Base-by-base conservation (phyloP, 2,888 invertebrate species). In the Lepidochrysops patricia region DNA sequence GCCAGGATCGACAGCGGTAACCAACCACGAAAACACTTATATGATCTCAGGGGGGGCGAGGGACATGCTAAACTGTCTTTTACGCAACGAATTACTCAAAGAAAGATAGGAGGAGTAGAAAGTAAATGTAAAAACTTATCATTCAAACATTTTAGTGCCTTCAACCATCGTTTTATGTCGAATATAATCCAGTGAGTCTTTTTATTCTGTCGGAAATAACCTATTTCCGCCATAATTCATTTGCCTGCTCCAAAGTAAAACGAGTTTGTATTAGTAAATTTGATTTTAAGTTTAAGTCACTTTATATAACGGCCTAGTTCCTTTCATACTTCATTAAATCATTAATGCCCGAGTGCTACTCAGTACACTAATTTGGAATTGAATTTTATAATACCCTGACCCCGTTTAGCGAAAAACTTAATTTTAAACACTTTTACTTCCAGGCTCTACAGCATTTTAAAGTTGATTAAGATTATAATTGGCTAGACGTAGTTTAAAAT, bases 291-390 rank as follows among this genome's bases (percentile, higher is more conserved):
- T 19, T 43, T 43, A 50, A 50, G 25, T 26, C 26, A 26, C 50
- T 50, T n/a, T 50, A 13, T 6, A 25, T 26, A 26, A 26, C 26
- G 50, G 50, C 50, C 50, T 50, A 50, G 50, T 50, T 50, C 26
- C 26, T 50, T 26, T 50, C 50, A 26, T 50, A 43, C 43, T 43
- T 43, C 43, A 43, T 43, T 43, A 43, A 43, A 19, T 43, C 43
- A 43, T 43, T 43, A 43, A 43, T 43, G 43, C 43, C 19, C 19
- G 19, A 43, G 50, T 25, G 50, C 26, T 50, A 25, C 50, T 50
- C 50, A 50, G 26, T 26, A 26, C 26, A 25, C 50, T 50, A 50
- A 50, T 50, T 50, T 50, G n/a, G n/a, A 50, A 50, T 26, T 43
- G 9, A 43, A 43, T 43, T 43, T 43, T 43, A 43, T 43, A 43